phyloP scores from a whole-genome alignment of 2,113 vertebrate genomes.

The Oncorhynchus kisutch region DNA sequence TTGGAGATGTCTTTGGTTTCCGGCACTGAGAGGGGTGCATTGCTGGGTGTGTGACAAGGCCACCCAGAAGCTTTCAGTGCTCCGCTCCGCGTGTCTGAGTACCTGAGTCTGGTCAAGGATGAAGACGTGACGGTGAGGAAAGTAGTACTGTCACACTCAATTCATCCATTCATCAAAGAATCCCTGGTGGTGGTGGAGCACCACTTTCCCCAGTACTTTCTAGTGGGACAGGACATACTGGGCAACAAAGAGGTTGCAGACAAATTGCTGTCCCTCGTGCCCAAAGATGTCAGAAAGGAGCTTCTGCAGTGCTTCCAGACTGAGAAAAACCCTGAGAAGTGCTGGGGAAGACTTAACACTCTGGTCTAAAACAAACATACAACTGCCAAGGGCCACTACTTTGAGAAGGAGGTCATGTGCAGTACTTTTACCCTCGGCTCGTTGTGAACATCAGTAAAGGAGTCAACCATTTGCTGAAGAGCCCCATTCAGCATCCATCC shows the following conservation, averaged over 20 bases:
- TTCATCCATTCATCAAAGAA: slow-evolving; percentile 87
- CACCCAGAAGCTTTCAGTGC: slow-evolving; percentile 86
- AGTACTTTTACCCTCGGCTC: slow-evolving; percentile 94
- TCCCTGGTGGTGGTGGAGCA: slow-evolving; percentile 78
- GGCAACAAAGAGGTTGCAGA: slow-evolving; percentile 79
- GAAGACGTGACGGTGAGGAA: slow-evolving; percentile 87
- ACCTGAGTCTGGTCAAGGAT: slow-evolving; percentile 90
- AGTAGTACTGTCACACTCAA: slow-evolving; percentile 81
- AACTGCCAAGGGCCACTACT: slow-evolving; percentile 30
- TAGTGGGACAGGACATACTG: slow-evolving; percentile 86
- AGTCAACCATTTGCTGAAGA: slow-evolving; percentile 92
- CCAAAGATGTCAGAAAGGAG: slow-evolving; percentile 79
- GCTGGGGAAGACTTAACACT: slow-evolving; percentile 77
- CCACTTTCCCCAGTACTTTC: slow-evolving; percentile 82
- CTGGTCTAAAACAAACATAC: slow-evolving; percentile 40
- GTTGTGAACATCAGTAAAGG: slow-evolving; percentile 95
- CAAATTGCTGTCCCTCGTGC: slow-evolving; percentile 85
- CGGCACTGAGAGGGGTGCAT: slow-evolving; percentile 88
- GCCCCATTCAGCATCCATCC: slow-evolving; percentile 96
- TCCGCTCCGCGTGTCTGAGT: slow-evolving; percentile 89
- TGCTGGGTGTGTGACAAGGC: slow-evolving; percentile 91
- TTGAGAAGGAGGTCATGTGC: slow-evolving; percentile 91
- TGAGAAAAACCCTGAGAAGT: slow-evolving; percentile 73
- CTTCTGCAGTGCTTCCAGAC: slow-evolving; percentile 71
- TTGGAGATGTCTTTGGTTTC: slow-evolving; percentile 89